phyloP scores from a whole-genome alignment of 1,140 invertebrate species.

The Temnothorax nylanderi region DNA sequence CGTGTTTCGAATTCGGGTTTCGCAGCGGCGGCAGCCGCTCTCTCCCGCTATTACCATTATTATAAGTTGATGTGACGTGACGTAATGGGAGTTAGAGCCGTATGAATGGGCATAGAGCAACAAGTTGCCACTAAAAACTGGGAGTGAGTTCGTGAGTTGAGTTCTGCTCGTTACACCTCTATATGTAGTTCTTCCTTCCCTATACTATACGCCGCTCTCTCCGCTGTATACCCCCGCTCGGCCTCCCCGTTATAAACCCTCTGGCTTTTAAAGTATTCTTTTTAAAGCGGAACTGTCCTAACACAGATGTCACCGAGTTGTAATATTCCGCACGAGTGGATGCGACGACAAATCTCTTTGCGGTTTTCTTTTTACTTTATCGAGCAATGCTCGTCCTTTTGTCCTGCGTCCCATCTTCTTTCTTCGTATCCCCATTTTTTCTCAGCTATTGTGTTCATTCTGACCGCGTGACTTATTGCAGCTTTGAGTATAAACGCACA shows the following conservation, averaged over 20 bases:
- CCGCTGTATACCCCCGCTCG: slow-evolving; percentile 78
- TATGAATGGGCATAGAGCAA: slow-evolving; percentile 86
- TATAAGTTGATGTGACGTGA: slow-evolving; percentile 86
- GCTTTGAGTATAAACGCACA: background rate
- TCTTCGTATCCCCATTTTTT: background rate
- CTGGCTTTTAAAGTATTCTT: slow-evolving; percentile 86
- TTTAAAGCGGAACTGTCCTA: slow-evolving; percentile 86
- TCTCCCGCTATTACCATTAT: slow-evolving; percentile 83
- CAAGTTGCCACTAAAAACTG: slow-evolving; percentile 87
- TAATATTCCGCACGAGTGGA: slow-evolving; percentile 78
- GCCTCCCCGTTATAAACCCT: slow-evolving; percentile 84
- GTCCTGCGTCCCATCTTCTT: background rate
- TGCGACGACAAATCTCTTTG: slow-evolving; percentile 40
- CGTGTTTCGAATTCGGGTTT: slow-evolving; percentile 83
- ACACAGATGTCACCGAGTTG: slow-evolving; percentile 82
- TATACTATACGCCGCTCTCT: slow-evolving; percentile 80
- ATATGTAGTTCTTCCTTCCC: slow-evolving; percentile 86
- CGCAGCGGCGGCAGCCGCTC: slow-evolving; percentile 43
- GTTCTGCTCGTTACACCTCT: slow-evolving; percentile 86
- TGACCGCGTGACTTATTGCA: background rate
- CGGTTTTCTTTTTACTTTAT: slow-evolving; percentile 34
- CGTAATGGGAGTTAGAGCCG: slow-evolving; percentile 86
- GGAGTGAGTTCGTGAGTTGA: slow-evolving; percentile 86
- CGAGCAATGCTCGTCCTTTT: background rate
- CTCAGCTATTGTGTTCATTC: background rate